Percentiles rank a stretch among this genome's conserved stretches.
Evolutionary conservation across 2,113 vertebrate genomes (phyloP).

Genomic region (Aegotheles bennettii): DNA sequence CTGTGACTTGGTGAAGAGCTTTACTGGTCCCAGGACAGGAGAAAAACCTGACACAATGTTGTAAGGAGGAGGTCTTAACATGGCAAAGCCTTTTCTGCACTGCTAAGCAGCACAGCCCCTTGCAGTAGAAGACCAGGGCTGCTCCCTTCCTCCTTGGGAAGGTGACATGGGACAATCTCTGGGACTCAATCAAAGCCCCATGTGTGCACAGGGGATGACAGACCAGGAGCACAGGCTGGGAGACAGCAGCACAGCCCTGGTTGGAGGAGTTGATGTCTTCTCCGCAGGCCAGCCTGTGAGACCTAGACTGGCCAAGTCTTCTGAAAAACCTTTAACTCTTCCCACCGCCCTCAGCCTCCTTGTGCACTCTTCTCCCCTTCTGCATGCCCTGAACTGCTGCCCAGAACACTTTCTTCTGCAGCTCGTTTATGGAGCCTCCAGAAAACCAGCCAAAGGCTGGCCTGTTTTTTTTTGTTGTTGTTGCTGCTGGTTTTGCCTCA

Average conservation of each 20-base stretch:
- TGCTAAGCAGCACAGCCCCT: not conserved
- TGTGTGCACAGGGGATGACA: fast-evolving
- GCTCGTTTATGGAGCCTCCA: not conserved
- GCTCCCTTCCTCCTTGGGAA: not conserved
- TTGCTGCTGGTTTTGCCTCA: not conserved
- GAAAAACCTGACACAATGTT: fast-evolving
- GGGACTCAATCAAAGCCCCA: not conserved
- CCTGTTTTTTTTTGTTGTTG: not conserved
- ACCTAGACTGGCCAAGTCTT: not conserved
- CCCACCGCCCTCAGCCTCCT: not conserved
- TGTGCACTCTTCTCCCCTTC: not conserved
- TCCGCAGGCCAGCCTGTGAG: not conserved
- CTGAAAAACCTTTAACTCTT: not conserved
- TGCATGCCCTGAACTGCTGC: slow-evolving; percentile 19
- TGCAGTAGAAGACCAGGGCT: not conserved
- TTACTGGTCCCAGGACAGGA: not conserved
- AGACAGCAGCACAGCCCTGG: not conserved
- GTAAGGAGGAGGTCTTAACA: not conserved
- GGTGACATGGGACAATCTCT: not conserved
- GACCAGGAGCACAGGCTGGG: not conserved
- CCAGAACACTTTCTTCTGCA: slow-evolving; percentile 53
- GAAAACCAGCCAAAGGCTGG: not conserved
- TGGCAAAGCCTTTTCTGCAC: not conserved
- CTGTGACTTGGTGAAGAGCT: not conserved
- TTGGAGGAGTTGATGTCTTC: not conserved